These are phyloP conservation scores for Lepus oiostolus DNA, from an alignment of 2,797 vertebrate genomes.

Conservation along the genomic window DNA sequence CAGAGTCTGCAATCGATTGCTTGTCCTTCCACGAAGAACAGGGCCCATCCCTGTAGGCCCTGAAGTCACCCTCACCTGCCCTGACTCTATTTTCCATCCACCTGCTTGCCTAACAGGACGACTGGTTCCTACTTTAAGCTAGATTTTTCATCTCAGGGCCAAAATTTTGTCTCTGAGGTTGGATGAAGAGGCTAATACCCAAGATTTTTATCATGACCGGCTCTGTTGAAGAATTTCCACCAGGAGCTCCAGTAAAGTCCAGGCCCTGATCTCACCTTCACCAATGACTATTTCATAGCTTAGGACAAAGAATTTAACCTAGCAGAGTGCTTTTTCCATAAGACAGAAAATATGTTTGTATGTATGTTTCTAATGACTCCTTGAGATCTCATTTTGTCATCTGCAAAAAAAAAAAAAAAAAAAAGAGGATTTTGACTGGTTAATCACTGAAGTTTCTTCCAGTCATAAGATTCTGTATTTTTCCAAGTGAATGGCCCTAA, in stretches of 20 bases:
- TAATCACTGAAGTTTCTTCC: background rate
- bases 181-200: background rate
- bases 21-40: background rate
- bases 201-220: background rate
- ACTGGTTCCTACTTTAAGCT: background rate
- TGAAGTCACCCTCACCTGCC: background rate
- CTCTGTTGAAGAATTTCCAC: background rate
- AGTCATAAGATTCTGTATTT: constrained; percentile 7
- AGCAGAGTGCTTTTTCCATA: background rate
- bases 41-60: background rate
- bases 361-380: background rate
- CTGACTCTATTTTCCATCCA: background rate
- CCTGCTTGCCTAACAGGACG: background rate
- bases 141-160: background rate
- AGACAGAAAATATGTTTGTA: background rate
- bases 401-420: background rate
- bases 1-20: background rate
- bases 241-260: background rate
- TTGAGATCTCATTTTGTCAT: background rate
- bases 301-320: background rate
- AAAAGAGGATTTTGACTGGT: background rate
- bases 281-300: background rate
- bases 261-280: background rate
- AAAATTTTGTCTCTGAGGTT: background rate
- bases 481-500: background rate